Conservation (phyloP, 64 coral and sea anemone species). For the Pachyseris speciosa region DNA sequence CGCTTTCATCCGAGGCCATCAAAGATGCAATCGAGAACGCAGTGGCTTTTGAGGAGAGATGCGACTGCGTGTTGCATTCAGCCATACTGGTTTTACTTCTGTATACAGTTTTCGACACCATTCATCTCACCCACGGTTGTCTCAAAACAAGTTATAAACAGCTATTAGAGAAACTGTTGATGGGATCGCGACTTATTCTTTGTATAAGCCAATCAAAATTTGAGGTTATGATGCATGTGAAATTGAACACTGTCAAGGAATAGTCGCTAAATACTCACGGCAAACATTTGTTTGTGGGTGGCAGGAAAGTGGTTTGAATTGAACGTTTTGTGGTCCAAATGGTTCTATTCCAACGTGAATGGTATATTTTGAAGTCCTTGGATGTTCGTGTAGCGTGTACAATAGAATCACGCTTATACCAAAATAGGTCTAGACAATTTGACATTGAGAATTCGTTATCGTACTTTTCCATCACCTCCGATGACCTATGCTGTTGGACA, state of each 20-base stretch:
- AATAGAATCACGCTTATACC: background rate
- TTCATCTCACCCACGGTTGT: conserved; percentile 48
- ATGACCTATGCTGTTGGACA: background rate
- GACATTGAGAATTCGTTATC: conserved; percentile 43
- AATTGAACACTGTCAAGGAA: background rate
- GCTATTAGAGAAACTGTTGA: conserved; percentile 88
- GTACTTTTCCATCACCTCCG: background rate
- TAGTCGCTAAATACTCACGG: background rate
- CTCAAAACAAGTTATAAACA: conserved; percentile 80
- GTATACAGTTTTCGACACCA: background rate
- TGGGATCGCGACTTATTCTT: conserved; percentile 70
- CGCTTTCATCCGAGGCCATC: conserved; percentile 76
- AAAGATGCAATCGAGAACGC: conserved; percentile 97
- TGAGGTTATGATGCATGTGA: background rate
- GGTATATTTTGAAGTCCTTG: background rate
- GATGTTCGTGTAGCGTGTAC: background rate
- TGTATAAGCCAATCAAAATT: conserved; percentile 76
- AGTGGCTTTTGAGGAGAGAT: conserved; percentile 86
- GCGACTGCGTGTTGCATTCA: conserved; percentile 25
- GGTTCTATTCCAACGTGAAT: background rate
- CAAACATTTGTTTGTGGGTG: conserved; percentile 14
- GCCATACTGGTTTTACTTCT: conserved; percentile 5
- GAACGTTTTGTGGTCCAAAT: background rate
- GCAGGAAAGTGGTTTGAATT: background rate
- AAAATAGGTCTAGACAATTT: conserved; percentile 26